phyloP scores from a whole-genome alignment of 1,140 invertebrate genomes.

The Glomeris maerens region DNA sequence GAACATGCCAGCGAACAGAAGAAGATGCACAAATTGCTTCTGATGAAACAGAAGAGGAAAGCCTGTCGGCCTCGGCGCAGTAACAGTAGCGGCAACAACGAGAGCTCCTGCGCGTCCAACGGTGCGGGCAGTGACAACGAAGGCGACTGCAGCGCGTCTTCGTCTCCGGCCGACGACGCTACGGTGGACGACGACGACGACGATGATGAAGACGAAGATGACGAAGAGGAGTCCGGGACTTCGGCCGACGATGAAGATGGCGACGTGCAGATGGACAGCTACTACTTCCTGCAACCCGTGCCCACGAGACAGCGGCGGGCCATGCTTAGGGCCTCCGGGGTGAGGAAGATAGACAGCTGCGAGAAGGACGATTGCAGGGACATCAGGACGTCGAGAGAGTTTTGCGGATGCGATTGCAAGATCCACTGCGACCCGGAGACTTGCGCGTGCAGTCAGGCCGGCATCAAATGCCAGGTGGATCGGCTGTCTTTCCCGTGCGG shows the following conservation, averaged over 20 bases:
- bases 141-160: background rate
- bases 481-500: conserved; percentile 90
- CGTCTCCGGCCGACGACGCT: background rate
- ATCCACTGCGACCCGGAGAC: conserved; percentile 86
- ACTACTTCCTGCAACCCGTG: conserved; percentile 80
- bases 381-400: conserved; percentile 79
- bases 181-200: conserved; percentile 20
- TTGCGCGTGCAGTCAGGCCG: conserved; percentile 82
- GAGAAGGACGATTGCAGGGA: conserved; percentile 91
- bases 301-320: conserved; percentile 77
- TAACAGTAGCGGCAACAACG: conserved; percentile 26
- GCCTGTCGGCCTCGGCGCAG: conserved; percentile 25
- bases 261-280: conserved; percentile 75
- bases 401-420: conserved; percentile 90
- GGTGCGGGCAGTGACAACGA: conserved; percentile 2
- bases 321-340: conserved; percentile 70
- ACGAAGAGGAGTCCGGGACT: conserved; percentile 37
- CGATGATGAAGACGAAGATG: conserved; percentile 22
- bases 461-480: conserved; percentile 95
- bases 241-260: conserved; percentile 66
- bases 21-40: conserved; percentile 61
- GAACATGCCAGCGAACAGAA: conserved; percentile 79
- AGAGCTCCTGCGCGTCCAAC: conserved; percentile 14
- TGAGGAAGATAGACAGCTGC: conserved; percentile 78
- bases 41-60: conserved; percentile 55